Evolutionary conservation across 2,888 invertebrate genomes (phyloP), one percentile per base, ranked within the genome.

Genomic region (Itoplectis maculator): DNA sequence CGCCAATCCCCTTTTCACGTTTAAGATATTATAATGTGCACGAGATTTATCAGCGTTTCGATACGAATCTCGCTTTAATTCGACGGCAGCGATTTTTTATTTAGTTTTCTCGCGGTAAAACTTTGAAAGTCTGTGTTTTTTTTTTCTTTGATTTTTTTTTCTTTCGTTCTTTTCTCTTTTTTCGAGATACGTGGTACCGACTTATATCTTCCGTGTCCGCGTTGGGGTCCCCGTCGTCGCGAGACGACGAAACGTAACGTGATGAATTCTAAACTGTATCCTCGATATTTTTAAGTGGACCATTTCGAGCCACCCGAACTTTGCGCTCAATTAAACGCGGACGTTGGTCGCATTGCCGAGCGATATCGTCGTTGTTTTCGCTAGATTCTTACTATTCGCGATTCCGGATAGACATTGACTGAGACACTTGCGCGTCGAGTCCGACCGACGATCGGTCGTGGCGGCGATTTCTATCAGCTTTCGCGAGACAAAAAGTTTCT

Each of bases 61-160:
- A 70, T 72, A 65, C 40, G 59, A 82, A 82, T 79, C 65, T 82
- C 79, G 79, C 42, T 66, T 49, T 23, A 66, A 68, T 61, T 74
- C 56, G 47, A 70, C 70, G 70, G 42, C 74, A 75, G 73, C 77
- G 45, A 68, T 29, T 74, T 61, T 18, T 70, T 56, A 20, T 42
- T 61, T 45, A 69, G 8, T 40, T 15, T 65, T 47, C 15, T 63
- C 11, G 18, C 23, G 20, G 18, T 18, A 63, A 23, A 63, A 63
- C 20, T 73, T 20, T 29, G 13, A 35, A 15, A 42, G 11, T 45
- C 13, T 23, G n/a, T n/a, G n/a, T n/a, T n/a, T n/a, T n/a, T n/a
- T n/a, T n/a, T 35, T 59, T 56, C 20, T 9, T 35, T 37, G 18
- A 8, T 40, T 56, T 20, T 9, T 18, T 37, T 37, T n/a, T 18